phyloP scores from a whole-genome alignment of 2,888 invertebrate genomes.

The Nineta flava region DNA sequence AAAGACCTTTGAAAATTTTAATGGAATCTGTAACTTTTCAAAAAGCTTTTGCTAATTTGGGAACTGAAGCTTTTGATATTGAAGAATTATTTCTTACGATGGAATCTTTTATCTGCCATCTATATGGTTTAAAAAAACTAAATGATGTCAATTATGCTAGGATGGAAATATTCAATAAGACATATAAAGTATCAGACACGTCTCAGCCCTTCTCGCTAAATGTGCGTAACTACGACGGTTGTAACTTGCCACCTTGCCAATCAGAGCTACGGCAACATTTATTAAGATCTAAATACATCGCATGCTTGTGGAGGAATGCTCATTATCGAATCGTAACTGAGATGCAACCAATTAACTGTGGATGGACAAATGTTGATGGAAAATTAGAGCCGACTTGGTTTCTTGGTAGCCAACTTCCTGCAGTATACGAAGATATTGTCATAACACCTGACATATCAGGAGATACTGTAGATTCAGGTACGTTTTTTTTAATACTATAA shows the following conservation, averaged over 20 bases:
- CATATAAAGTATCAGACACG: too few species aligned
- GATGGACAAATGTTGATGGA: conserved; percentile 11
- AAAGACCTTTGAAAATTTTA: conserved; percentile 1
- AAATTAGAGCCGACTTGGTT: conserved; percentile 9
- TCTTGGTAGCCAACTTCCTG: conserved; percentile 10
- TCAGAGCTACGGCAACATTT: conserved; percentile 17
- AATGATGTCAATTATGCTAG: conserved; percentile 14
- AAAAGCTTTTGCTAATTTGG: too few species aligned
- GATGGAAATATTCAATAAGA: conserved; percentile 1
- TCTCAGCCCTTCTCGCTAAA: conserved; percentile 13
- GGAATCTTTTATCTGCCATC: conserved; percentile 14
- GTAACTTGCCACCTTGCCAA: conserved; percentile 17
- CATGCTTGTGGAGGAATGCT: conserved; percentile 17
- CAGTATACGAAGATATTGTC: conserved; percentile 12
- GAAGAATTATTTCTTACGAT: conserved; percentile 12
- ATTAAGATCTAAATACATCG: conserved; percentile 17
- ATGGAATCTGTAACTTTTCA: not conserved
- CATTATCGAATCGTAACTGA: conserved; percentile 13
- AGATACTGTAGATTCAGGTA: conserved; percentile 11
- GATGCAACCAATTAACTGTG: conserved; percentile 14
- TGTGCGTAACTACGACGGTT: conserved; percentile 17
- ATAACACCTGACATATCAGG: conserved; percentile 13
- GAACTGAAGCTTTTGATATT: too few species aligned
- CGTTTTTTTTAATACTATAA: conserved; percentile 8
- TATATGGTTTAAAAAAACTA: conserved; percentile 16